Base-by-base conservation (phyloP, 2,888 invertebrate species). In the Andrena camellia region DNA sequence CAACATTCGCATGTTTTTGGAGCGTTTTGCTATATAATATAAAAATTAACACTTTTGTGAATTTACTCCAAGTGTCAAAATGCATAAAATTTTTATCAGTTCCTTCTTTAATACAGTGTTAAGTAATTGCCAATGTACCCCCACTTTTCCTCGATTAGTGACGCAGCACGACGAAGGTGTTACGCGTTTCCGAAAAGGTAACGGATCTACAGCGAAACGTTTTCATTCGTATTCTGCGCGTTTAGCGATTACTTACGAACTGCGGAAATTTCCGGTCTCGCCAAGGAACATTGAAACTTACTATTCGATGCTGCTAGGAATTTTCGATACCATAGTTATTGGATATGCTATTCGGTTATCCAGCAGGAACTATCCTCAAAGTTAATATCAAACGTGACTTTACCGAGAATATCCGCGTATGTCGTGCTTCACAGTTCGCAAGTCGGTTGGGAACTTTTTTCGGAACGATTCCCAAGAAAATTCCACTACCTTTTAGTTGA, bases 371-470 rank as follows among this genome's bases (percentile, higher is more conserved):
- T 71, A 72, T 54, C 29, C 52, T 17, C 72, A 26, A 23, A 31
- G 35, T 75, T 74, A 67, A 67, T 78, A 67, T 74, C 72, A 33
- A 72, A 72, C 35, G 64, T 54, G 72, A 72, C 52, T 35, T n/a
- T 50, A 20, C 4, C 52, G 42, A 50, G 33, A 29, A 31, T 48
- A 29, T 50, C 31, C 23, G 57, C 23, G 57, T 26, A 3, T 57
- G 57, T 57, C 57, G 23, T 57, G 52, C 52, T 23, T 10, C 23
- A 8, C 33, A 17, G 13, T 50, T 59, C 35, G 42, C 42, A 17
- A 42, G 57, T 42, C 57, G 57, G 23, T 10, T 26, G 57, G 23
- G 10, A 23, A 57, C 26, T 2, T 54, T 54, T 42, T 42, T 42
- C 42, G 42, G 17, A 13, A 42, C 42, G 2, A 17, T 42, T 17